Evolutionary conservation across 64 coral and sea anemone genomes (phyloP).

Genomic region (Astreopora myriophthalma): DNA sequence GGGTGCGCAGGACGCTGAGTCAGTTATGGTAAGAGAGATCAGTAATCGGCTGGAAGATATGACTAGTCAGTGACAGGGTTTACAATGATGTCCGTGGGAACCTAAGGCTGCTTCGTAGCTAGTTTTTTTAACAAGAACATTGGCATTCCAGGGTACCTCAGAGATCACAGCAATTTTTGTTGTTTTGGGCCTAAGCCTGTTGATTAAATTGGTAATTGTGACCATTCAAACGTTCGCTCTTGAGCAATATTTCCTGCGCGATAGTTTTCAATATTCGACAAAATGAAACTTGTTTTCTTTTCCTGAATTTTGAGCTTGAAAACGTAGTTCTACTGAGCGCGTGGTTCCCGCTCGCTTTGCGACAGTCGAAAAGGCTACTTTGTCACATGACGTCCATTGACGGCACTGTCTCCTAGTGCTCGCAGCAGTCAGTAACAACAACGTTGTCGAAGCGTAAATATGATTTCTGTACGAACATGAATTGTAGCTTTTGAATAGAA

Average conservation of each 20-base stretch:
- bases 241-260: background rate
- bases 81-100: background rate
- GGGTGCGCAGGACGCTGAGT: background rate
- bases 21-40: background rate
- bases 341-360: background rate
- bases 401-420: background rate
- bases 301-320: background rate
- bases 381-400: slow-evolving; percentile 34
- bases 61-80: background rate
- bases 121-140: background rate
- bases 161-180: background rate
- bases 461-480: background rate
- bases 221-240: background rate
- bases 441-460: background rate
- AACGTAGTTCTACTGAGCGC: background rate
- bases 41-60: background rate
- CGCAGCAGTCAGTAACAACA: background rate
- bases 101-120: no score
- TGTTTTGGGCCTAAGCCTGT: background rate
- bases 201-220: background rate
- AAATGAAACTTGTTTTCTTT: background rate
- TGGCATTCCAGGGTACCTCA: background rate
- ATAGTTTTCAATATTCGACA: background rate
- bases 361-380: background rate
- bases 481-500: background rate